phyloP scores from a whole-genome alignment of 2,888 invertebrate species.

The Erebia ligea region DNA sequence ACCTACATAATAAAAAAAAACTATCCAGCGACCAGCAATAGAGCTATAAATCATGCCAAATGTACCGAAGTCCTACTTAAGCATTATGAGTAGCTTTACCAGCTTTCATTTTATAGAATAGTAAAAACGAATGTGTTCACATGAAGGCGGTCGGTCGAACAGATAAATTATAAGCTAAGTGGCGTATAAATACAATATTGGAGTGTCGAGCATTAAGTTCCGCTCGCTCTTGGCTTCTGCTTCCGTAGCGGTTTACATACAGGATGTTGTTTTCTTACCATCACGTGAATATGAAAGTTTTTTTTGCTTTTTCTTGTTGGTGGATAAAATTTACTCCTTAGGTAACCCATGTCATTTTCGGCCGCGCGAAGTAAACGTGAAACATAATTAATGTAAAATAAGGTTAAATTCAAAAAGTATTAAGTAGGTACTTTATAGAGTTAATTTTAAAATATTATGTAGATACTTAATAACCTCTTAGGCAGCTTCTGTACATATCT shows the following conservation, averaged over 20 bases:
- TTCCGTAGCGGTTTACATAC: conserved; percentile 42
- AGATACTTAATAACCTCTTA: no score
- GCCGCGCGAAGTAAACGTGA: no score
- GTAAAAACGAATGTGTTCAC: conserved; percentile 36
- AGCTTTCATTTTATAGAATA: conserved; percentile 29
- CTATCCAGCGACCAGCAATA: background rate
- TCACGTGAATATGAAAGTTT: no score
- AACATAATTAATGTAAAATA: no score
- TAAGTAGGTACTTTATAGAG: no score
- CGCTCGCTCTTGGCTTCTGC: conserved; percentile 42
- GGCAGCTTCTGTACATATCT: no score
- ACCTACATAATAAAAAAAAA: background rate
- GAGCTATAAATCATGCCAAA: conserved; percentile 19
- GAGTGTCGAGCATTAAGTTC: conserved; percentile 46
- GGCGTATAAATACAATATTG: conserved; percentile 45
- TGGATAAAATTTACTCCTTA: background rate
- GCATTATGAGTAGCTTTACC: background rate
- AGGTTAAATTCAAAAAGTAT: no score
- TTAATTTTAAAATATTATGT: no score
- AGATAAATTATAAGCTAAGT: conserved; percentile 42
- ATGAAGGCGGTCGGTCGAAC: conserved; percentile 32
- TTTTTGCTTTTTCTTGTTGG: background rate
- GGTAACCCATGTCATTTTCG: no score
- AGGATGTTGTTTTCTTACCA: conserved; percentile 26
- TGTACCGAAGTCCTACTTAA: background rate